A percentile compares a stretch with the other conserved stretches of the same genome.
Evolutionary conservation across 1,140 invertebrate species (phyloP).

Genomic region (Lepidurus packardi): DNA sequence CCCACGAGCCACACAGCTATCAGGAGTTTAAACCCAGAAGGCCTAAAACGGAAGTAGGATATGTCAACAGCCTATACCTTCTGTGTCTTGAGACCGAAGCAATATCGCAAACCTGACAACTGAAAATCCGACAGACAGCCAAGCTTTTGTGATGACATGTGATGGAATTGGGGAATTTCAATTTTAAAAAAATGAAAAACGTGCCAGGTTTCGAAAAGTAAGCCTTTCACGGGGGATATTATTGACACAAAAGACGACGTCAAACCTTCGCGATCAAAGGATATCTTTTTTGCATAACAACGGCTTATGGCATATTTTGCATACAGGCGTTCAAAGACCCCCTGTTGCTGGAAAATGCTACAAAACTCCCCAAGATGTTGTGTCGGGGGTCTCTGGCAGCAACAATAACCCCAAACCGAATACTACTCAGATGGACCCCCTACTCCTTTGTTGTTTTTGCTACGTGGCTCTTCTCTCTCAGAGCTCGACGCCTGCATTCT

Average conservation of each 20-base stretch:
- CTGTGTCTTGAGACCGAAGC: not conserved
- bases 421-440: not conserved
- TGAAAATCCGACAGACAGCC: no score
- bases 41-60: not conserved
- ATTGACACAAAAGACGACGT: not conserved
- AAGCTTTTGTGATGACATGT: no score
- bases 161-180: no score
- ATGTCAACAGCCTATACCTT: not conserved
- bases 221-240: no score
- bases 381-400: not conserved
- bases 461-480: not conserved
- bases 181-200: no score
- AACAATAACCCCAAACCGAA: not conserved
- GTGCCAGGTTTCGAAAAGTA: no score
- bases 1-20: not conserved
- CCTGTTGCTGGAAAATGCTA: conserved; percentile 1
- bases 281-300: not conserved
- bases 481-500: not conserved
- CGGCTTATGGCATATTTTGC: not conserved
- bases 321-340: not conserved
- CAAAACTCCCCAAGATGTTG: not conserved
- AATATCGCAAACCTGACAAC: not conserved
- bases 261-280: not conserved
- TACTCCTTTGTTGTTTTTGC: conserved; percentile 13
- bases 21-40: not conserved